phyloP scores from a whole-genome alignment of 2,888 invertebrate genomes.

The Trichogramma dendrolimi region DNA sequence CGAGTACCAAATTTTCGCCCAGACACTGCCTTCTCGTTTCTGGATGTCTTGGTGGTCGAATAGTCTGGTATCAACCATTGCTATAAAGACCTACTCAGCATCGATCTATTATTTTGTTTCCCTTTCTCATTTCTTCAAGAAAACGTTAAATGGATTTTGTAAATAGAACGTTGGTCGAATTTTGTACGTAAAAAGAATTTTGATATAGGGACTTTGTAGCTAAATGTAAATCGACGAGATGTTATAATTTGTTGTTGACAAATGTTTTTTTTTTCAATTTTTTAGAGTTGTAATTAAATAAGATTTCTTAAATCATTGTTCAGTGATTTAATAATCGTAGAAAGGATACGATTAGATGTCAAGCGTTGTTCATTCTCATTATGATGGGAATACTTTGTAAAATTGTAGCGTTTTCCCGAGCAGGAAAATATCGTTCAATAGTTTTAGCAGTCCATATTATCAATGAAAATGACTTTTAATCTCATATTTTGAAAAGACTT shows the following conservation, averaged over 20 bases:
- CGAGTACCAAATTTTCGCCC: slow-evolving; percentile 87
- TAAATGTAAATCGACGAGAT: background rate
- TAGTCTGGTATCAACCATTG: slow-evolving; percentile 83
- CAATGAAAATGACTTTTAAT: no score
- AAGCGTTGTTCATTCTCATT: no score
- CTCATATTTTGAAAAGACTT: no score
- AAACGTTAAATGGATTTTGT: slow-evolving; percentile 7
- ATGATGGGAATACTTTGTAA: no score
- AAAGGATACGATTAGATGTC: no score
- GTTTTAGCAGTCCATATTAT: no score
- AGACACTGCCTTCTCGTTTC: slow-evolving; percentile 81
- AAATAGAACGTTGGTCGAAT: background rate
- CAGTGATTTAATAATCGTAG: no score
- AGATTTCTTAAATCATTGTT: no score
- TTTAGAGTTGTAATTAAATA: no score
- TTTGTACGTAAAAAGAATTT: background rate
- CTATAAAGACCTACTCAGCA: slow-evolving; percentile 35
- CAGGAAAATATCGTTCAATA: no score
- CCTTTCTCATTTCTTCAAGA: slow-evolving; percentile 21
- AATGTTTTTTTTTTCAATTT: no score
- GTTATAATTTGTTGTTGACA: background rate
- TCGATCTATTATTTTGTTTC: background rate
- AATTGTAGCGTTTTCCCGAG: no score
- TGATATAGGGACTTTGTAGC: background rate
- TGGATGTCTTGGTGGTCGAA: slow-evolving; percentile 83